Evolutionary conservation across 2,797 vertebrate genomes (phyloP), one percentile per base, ranked within the genome.

Genomic region (Melanotaenia nigrans): DNA sequence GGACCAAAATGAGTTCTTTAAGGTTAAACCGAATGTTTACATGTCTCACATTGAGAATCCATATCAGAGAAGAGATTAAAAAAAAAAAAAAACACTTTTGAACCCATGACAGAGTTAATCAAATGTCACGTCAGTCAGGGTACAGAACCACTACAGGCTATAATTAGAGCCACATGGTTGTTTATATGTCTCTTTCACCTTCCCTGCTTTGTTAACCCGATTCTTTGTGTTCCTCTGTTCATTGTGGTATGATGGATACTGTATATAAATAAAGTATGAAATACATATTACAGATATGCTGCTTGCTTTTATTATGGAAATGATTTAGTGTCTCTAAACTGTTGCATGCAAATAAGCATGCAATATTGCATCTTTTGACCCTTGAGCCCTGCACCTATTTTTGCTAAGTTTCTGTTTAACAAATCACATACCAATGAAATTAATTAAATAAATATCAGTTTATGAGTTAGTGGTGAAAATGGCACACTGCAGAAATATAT

Each of bases 1-100:
- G 91, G 89, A 92, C 87, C 90, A 90, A 90, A 88, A 79, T 60
- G 36, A 79, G 42, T 75, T 75, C 63, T 82, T 65, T 62, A 67
- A 65, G 53, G 65, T 61, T n/a, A 69, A 85, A 84, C 38, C 61
- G 60, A 85, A 84, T 81, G 88, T 87, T 89, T 88, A 88, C 78
- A 84, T 91, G 86, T 94, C 92, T 95, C 93, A 94, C 90, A 94
- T 93, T 94, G 92, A 94, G 92, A 95, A 92, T 77, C 73, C 75
- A 77, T 75, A 62, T 76, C 28, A 2, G 51, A 79, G 51, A 47
- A 78, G 58, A 69, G 60, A 65, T 58, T 36, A 4, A 4, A n/a
- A 12, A 16, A 36, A 16, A 36, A 58, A 35, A 20, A 20, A 14
- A 20, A 72, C 30, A 16, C n/a, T 49, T 77, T 76, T 33, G 68